These are phyloP conservation scores for Papilio xuthus DNA, from an alignment of 1,140 invertebrate species.

Conservation along the genomic window DNA sequence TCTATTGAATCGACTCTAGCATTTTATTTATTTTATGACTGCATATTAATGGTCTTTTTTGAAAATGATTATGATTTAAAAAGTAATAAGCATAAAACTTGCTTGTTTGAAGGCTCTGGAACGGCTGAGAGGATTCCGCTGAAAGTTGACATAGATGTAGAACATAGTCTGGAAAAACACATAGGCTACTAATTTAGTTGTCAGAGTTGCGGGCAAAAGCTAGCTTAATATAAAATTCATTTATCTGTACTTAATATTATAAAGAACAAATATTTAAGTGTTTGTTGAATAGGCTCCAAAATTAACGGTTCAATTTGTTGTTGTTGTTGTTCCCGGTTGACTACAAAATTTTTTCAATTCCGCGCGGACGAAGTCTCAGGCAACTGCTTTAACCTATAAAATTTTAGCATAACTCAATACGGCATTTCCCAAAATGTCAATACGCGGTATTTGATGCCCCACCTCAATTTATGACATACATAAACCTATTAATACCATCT, in stretches of 20 bases:
- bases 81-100: neutral
- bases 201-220: too few relatives aligned
- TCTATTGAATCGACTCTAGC: neutral
- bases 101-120: too few relatives aligned
- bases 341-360: neutral
- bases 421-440: constrained; percentile 16
- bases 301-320: too few relatives aligned
- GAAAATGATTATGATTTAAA: neutral
- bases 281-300: too few relatives aligned
- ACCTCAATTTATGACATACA: neutral
- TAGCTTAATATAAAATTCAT: too few relatives aligned
- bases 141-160: too few relatives aligned
- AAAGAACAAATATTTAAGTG: too few relatives aligned
- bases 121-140: too few relatives aligned
- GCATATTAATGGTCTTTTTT: neutral
- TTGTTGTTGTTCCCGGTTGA: too few relatives aligned
- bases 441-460: neutral
- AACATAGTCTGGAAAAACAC: too few relatives aligned
- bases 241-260: too few relatives aligned
- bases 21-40: neutral
- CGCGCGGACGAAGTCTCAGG: neutral
- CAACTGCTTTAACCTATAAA: neutral
- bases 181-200: too few relatives aligned
- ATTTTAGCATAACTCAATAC: neutral
- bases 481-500: constrained; percentile 1